Conservation (phyloP, 2,113 vertebrate genomes). For the Athene noctua region DNA sequence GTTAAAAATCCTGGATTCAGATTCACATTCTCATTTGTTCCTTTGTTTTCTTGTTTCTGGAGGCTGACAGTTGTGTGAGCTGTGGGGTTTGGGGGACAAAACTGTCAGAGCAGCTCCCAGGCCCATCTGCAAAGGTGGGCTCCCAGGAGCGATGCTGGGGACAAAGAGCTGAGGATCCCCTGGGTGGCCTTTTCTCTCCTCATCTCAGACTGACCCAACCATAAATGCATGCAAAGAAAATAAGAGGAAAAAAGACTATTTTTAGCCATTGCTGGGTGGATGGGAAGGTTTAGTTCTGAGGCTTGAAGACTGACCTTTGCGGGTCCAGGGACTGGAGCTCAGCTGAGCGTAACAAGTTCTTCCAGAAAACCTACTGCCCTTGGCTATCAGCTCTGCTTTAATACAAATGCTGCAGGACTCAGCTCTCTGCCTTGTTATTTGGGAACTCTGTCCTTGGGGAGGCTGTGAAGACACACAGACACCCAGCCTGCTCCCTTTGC, state of each 20-base stretch:
- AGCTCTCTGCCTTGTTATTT: fast-evolving
- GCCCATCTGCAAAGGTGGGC: background rate
- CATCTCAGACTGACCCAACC: background rate
- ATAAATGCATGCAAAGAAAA: background rate
- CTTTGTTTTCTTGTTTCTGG: background rate
- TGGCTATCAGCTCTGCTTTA: background rate
- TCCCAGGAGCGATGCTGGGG: fast-evolving
- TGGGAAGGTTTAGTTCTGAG: background rate
- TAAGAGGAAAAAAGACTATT: background rate
- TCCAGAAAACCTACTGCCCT: background rate
- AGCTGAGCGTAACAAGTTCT: background rate
- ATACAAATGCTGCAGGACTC: background rate
- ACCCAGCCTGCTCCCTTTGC: background rate
- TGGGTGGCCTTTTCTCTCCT: background rate
- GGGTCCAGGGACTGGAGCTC: background rate
- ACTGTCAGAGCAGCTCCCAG: background rate
- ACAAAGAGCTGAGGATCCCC: background rate
- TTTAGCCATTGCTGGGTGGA: background rate
- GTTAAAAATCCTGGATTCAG: background rate
- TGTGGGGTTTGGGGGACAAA: background rate
- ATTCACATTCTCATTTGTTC: background rate
- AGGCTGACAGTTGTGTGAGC: background rate
- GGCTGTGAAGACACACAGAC: background rate
- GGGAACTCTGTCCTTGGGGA: background rate
- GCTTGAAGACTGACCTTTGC: fast-evolving